Evolutionary conservation across 2,113 vertebrate species (phyloP).

Genomic region (Saccopteryx leptura): DNA sequence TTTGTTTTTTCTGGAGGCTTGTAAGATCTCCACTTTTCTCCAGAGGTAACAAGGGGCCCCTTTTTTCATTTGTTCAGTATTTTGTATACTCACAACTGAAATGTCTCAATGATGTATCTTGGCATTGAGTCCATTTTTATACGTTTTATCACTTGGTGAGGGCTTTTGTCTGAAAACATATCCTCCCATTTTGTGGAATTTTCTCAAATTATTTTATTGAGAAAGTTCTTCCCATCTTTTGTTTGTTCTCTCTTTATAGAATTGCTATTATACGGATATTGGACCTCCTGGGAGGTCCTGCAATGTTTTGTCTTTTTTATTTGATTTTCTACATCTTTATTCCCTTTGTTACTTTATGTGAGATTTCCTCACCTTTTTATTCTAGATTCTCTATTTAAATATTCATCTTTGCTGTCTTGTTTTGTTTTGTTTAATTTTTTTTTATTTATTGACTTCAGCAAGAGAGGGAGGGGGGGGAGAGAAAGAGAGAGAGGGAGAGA

Average conservation of each 20-base stretch:
- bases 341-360: background rate
- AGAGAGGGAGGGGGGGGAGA: too few relatives aligned
- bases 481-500: too few relatives aligned
- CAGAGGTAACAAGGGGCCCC: background rate
- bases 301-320: background rate
- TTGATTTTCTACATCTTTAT: background rate
- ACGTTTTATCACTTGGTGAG: background rate
- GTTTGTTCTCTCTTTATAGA: background rate
- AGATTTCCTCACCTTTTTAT: background rate
- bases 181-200: background rate
- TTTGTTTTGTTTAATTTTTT: too few relatives aligned
- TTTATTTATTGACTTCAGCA: too few relatives aligned
- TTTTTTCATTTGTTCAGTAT: background rate
- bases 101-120: background rate
- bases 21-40: background rate
- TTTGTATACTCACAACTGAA: background rate
- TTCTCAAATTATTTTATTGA: slow-evolving; percentile 25
- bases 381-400: background rate
- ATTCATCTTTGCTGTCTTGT: background rate
- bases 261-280: background rate
- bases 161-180: background rate
- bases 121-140: background rate
- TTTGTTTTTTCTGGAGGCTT: background rate
- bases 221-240: background rate
- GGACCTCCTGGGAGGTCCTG: background rate